A percentile compares a stretch with the other conserved stretches of the same genome.
These are phyloP conservation scores for Rotaria socialis DNA, from an alignment of 2,888 invertebrate species.

Conservation along the genomic window DNA sequence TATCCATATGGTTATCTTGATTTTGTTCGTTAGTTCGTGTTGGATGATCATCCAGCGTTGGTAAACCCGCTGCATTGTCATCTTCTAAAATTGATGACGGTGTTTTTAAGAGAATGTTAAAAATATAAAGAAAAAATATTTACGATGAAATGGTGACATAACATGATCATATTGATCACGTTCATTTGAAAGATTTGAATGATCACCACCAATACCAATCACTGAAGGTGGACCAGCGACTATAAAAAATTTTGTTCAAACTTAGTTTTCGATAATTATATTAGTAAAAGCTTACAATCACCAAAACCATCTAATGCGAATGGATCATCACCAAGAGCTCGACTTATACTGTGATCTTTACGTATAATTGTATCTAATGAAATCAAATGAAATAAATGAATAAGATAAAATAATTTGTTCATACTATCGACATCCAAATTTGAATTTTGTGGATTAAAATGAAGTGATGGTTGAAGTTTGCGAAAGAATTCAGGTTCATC, in stretches of 20 bases:
- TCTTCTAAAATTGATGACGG: neutral
- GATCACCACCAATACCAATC: constrained; percentile 33
- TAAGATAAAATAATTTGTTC: neutral
- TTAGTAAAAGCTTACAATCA: neutral
- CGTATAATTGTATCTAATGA: neutral
- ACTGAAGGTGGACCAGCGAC: neutral
- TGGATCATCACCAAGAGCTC: neutral
- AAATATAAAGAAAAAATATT: neutral
- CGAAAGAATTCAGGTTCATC: constrained; percentile 18
- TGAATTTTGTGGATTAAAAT: neutral
- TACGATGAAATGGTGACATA: constrained; percentile 34
- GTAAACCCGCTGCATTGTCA: neutral
- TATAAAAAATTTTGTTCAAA: neutral
- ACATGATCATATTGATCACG: constrained; percentile 28
- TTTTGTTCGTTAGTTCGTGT: neutral
- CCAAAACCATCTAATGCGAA: constrained; percentile 23
- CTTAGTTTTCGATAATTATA: too few species aligned
- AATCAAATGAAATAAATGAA: neutral
- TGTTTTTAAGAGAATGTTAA: too few species aligned
- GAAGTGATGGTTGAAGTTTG: neutral
- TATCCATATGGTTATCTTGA: neutral
- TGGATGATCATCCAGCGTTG: constrained; percentile 3
- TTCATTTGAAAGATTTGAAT: constrained; percentile 1
- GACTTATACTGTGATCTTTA: neutral
- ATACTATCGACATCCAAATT: neutral